Base-by-base conservation (phyloP, 1,140 invertebrate species). In the Euborellia annulipes region DNA sequence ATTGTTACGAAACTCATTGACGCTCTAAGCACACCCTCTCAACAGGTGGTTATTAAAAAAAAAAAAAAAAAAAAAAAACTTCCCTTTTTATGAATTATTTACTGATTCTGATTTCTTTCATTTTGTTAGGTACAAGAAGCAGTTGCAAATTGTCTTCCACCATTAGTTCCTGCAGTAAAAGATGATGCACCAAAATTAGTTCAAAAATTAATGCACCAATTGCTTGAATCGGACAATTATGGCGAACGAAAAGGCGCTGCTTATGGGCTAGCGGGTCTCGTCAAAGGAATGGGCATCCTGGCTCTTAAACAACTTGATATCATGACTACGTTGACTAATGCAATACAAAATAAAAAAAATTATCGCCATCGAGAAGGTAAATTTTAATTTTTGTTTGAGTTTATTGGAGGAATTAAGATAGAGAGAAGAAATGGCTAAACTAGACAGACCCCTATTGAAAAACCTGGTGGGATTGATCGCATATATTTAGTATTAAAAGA, bases 261-360 rank as follows among this genome's bases (percentile, higher is more conserved):
- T 3, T 91, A 91, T 59, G 88, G 87, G 2, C 72, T 91, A 30
- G 87, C 86, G 3, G 87, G 86, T 13, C 71, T 86, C 41, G 85
- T 97, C 2, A 95, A 96, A 64, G 94, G 96, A 1, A 78, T 98
- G 58, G 95, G 95, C 34, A 97, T 98, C 55, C 65, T 96, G 3
- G 85, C 88, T 0, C 63, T 98, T 9, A 98, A 97, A 59, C 91
- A 98, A 58, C 68, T 93, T 30, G 87, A 96, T 55, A 92, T 98
- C 18, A 96, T 97, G 87, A 83, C 80, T 1, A 89, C 83, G 45
- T 65, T 98, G 20, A 95, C 89, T 0, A 82, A 82, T 41, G 91
- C 90, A 47, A 91, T 98, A 55, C 89, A 96, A 61, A 87, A 97
- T 61, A 97, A 97, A 58, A 95, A 96, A 59, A 94, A 94, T 60